Conservation (phyloP, 2,888 invertebrate species). For the Pteria penguin region DNA sequence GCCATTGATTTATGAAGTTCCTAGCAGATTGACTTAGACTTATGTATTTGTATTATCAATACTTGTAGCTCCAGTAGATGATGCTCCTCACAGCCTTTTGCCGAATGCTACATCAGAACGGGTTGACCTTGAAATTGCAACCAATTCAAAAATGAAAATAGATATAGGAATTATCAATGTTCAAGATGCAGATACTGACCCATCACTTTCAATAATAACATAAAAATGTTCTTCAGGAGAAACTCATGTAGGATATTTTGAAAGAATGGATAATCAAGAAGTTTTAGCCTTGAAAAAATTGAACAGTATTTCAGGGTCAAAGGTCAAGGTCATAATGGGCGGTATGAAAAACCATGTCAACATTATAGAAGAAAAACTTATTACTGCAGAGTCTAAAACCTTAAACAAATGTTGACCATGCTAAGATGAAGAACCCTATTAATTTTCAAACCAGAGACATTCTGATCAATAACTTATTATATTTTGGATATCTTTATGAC, state of each 20-base stretch:
- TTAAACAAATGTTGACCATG: no score
- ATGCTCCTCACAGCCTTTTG: constrained; percentile 87
- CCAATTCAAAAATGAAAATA: constrained; percentile 69
- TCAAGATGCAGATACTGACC: constrained; percentile 75
- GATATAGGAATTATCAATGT: constrained; percentile 68
- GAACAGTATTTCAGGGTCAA: no score
- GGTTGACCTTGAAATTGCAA: constrained; percentile 65
- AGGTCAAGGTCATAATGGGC: no score
- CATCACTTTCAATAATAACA: constrained; percentile 78
- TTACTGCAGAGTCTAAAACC: no score
- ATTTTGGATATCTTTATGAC: no score
- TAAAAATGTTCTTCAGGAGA: constrained; percentile 85
- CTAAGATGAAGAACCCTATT: no score
- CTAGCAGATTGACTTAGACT: constrained; percentile 59
- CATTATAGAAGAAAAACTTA: no score
- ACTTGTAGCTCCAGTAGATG: constrained; percentile 92
- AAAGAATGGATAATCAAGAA: constrained; percentile 70
- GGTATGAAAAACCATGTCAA: no score
- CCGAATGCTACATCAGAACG: constrained; percentile 46
- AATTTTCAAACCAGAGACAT: no score
- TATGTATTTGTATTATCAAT: constrained; percentile 89
- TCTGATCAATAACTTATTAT: no score
- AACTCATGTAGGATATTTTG: constrained; percentile 83
- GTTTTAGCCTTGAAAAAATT: no score
- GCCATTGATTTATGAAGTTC: no score